A percentile compares a stretch with the other conserved stretches of the same genome.
phyloP scores from a whole-genome alignment of 1,140 invertebrate genomes.

The Hylyphantes graminicola region DNA sequence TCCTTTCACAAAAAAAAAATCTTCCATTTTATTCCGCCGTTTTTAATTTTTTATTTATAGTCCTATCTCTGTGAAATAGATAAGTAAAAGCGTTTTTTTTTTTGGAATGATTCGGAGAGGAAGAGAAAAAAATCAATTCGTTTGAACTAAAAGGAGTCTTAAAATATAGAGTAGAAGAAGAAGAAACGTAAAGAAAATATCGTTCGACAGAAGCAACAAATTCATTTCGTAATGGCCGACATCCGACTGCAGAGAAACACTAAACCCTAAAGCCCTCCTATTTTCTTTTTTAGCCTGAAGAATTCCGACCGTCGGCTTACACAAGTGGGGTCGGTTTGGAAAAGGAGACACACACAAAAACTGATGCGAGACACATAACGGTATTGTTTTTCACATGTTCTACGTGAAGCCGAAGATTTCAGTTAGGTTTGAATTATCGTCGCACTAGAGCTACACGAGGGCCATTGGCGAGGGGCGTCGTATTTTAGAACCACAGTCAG shows the following conservation, averaged over 20 bases:
- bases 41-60: too few species aligned
- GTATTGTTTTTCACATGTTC: too few species aligned
- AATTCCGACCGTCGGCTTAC: constrained; percentile 30
- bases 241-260: constrained; percentile 24
- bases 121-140: neutral
- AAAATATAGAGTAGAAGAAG: neutral
- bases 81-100: neutral
- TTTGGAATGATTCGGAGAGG: neutral
- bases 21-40: too few species aligned
- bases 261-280: constrained; percentile 44
- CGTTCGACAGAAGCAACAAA: neutral
- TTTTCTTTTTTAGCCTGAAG: neutral
- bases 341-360: neutral
- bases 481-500: too few species aligned
- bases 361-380: too few species aligned
- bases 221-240: constrained; percentile 48
- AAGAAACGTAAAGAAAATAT: too few species aligned
- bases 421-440: too few species aligned
- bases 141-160: constrained; percentile 13
- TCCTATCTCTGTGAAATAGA: too few species aligned
- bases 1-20: too few species aligned
- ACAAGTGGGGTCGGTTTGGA: neutral
- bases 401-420: too few species aligned
- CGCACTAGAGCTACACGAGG: too few species aligned
- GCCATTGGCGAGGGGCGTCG: too few species aligned